phyloP scores from a whole-genome alignment of 2,888 invertebrate species.

The Troides helena region DNA sequence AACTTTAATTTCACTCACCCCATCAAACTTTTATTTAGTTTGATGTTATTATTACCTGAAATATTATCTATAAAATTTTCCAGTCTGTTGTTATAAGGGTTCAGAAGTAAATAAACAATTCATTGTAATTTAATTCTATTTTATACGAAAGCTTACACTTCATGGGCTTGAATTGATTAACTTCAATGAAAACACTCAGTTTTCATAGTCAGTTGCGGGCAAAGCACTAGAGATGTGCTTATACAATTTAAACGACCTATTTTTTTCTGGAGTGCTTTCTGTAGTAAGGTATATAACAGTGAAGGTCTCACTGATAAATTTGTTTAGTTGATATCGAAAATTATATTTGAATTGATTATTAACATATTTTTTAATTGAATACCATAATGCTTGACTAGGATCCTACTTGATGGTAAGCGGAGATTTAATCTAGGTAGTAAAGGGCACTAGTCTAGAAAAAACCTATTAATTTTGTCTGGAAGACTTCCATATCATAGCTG shows the following conservation, averaged over 20 bases:
- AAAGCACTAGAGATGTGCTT: slow-evolving; percentile 1
- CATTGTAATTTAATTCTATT: background rate
- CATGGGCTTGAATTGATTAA: background rate
- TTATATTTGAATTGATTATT: background rate
- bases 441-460: too few species aligned
- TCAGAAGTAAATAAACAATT: background rate
- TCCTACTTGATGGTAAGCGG: too few species aligned
- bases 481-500: too few species aligned
- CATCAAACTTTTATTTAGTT: too few species aligned
- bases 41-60: background rate
- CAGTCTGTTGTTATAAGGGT: background rate
- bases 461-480: too few species aligned
- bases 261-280: background rate
- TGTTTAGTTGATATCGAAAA: too few species aligned
- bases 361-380: background rate
- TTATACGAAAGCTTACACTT: background rate
- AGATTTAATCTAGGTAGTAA: too few species aligned
- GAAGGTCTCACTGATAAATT: too few species aligned
- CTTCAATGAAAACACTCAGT: background rate
- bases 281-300: background rate
- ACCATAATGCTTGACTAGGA: too few species aligned
- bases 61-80: background rate
- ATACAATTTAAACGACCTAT: background rate
- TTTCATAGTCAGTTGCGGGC: background rate
- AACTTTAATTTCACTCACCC: too few species aligned